phyloP scores from a whole-genome alignment of 2,888 invertebrate species.

The Stenoptilia bipunctidactyla region DNA sequence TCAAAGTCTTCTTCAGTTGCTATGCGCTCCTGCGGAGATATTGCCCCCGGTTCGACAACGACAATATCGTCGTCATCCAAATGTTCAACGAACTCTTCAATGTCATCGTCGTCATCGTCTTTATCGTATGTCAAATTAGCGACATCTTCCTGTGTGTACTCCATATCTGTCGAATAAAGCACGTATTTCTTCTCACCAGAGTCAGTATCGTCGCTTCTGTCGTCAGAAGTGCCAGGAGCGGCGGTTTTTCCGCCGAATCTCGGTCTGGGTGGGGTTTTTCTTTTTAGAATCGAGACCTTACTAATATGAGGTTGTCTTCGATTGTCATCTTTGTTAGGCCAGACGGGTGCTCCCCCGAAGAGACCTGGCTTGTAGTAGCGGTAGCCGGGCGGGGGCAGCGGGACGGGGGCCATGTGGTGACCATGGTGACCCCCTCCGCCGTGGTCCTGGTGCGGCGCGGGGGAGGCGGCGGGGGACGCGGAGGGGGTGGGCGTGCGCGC shows the following conservation, averaged over 20 bases:
- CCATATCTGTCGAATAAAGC: slow-evolving; percentile 74
- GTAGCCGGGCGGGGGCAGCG: slow-evolving; percentile 53
- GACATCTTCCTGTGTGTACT: slow-evolving; percentile 69
- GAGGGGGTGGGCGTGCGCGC: slow-evolving; percentile 55
- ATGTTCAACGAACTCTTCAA: slow-evolving; percentile 41
- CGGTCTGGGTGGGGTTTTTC: slow-evolving; percentile 72
- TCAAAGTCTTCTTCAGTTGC: slow-evolving; percentile 77
- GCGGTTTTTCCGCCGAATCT: slow-evolving; percentile 39
- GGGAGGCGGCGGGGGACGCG: slow-evolving; percentile 53
- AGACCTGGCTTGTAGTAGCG: slow-evolving; percentile 48
- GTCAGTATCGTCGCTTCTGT: slow-evolving; percentile 18
- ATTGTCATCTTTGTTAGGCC: slow-evolving; percentile 60
- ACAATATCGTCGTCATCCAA: slow-evolving; percentile 74
- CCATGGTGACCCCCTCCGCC: slow-evolving; percentile 43
- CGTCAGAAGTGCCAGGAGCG: slow-evolving; percentile 22
- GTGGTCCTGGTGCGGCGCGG: slow-evolving; percentile 37
- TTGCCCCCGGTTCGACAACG: slow-evolving; percentile 70
- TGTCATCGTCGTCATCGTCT: slow-evolving; percentile 46
- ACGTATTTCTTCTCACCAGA: slow-evolving; percentile 75
- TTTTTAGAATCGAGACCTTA: slow-evolving; percentile 73
- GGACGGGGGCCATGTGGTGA: slow-evolving; percentile 47
- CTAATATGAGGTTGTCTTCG: slow-evolving; percentile 42
- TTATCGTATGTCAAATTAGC: slow-evolving; percentile 23
- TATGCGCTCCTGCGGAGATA: slow-evolving; percentile 74
- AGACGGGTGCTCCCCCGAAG: slow-evolving; percentile 78